Percentiles rank a stretch among this genome's conserved stretches.
phyloP scores from a whole-genome alignment of 2,797 vertebrate species.

The Molossus alvarezi region DNA sequence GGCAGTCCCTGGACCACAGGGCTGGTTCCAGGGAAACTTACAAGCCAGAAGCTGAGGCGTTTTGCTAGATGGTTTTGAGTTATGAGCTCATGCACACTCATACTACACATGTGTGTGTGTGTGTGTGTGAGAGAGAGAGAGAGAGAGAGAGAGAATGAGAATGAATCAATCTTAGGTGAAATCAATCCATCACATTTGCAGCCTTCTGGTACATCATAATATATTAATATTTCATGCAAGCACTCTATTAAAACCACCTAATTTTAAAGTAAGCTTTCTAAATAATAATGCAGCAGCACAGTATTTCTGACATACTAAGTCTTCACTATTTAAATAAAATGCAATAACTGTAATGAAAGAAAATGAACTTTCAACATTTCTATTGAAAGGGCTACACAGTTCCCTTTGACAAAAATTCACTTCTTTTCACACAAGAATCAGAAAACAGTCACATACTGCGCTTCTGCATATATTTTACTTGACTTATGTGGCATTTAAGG shows the following conservation, averaged over 20 bases:
- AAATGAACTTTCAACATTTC: not conserved
- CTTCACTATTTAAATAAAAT: slow-evolving; percentile 29
- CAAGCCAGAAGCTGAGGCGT: not conserved
- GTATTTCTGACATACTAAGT: not conserved
- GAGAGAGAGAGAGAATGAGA: too few species aligned
- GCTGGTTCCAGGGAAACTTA: not conserved
- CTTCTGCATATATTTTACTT: not conserved
- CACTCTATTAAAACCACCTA: not conserved
- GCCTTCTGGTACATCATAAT: not conserved
- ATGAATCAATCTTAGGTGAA: not conserved
- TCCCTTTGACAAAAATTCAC: not conserved
- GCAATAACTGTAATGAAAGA: not conserved
- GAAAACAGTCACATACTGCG: not conserved
- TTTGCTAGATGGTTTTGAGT: not conserved
- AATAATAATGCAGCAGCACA: not conserved
- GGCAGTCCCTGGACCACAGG: not conserved
- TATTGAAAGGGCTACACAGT: not conserved
- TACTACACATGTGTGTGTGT: not conserved
- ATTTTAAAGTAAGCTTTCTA: slow-evolving; percentile 47
- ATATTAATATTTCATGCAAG: not conserved
- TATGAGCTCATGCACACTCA: not conserved
- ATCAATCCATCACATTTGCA: not conserved
- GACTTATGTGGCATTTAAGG: not conserved
- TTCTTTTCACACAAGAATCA: not conserved
- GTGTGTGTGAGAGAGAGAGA: too few species aligned